Conservation (phyloP, 2,113 vertebrate species). For the Thinocorus orbignyianus region DNA sequence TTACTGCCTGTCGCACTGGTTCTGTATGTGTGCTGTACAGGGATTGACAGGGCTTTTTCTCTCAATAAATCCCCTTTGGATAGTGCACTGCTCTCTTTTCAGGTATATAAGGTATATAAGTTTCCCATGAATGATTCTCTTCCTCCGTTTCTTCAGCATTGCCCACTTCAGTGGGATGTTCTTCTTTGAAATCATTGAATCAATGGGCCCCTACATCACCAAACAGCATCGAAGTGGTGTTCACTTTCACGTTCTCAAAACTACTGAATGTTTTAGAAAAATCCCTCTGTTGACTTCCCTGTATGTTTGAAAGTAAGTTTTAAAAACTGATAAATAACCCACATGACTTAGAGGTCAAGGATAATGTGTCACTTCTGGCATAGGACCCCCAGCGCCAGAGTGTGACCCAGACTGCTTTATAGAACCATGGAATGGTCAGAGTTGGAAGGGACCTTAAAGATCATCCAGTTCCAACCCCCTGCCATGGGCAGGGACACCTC, state of each 20-base stretch:
- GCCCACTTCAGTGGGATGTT: not conserved
- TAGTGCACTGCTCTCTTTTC: not conserved
- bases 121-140: not conserved
- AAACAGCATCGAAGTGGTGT: not conserved
- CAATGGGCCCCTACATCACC: not conserved
- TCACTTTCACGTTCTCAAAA: not conserved
- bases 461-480: too few relatives aligned
- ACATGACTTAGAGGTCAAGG: too few relatives aligned
- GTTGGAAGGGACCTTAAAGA: too few relatives aligned
- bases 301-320: not conserved
- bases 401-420: not conserved
- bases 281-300: not conserved
- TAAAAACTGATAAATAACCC: not conserved
- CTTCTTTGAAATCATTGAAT: not conserved
- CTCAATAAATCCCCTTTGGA: not conserved
- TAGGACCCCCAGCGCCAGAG: not conserved
- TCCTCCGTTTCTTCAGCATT: not conserved
- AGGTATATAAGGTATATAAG: fast-evolving
- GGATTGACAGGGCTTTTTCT: not conserved
- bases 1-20: not conserved
- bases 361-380: not conserved
- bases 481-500: too few relatives aligned
- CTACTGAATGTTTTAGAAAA: not conserved
- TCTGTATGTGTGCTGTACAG: fast-evolving
- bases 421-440: too few relatives aligned